Base-by-base conservation (phyloP, 2,113 vertebrate genomes). In the Thalassarche chlororhynchos region DNA sequence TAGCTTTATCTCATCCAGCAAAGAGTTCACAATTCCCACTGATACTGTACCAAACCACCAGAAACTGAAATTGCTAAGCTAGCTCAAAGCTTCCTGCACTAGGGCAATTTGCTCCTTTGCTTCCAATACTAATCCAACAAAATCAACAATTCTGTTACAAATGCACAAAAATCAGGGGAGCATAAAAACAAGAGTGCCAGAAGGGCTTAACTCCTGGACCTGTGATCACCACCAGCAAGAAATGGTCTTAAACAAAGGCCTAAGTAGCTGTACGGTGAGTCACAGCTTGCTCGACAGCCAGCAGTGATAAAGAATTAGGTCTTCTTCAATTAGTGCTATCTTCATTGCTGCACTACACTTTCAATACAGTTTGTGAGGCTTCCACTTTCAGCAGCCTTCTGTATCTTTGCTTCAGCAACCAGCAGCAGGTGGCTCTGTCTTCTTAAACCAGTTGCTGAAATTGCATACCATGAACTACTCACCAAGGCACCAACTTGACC, bases 391-490 rank as follows among this genome's bases (percentile, higher is more conserved):
- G 38, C 44, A 92, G 74, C 65, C 34, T 84, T 64, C 87, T 91
- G 64, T 16, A 76, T 36, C 55, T 74, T 84, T 86, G 86, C 84
- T 51, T 70, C 84, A 70, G 82, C 77, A 87, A 58, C 26, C 74
- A 82, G 70, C 66, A 96, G 70, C 94, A 93, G 93, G 82, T 94
- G 89, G 81, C 28, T 85, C 58, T 83, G 54, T 60, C 81, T 72
- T 87, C 74, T 66, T 62, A 58, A 91, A 93, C 23, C 79, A 84
- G 81, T 80, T 94, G 91, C 93, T 96, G 82, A 80, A 88, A 86
- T 19, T 55, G 60, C 89, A 95, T 84, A 90, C 82, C 93, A 76
- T 21, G 44, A 96, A 82, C 96, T 89, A 54, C 72, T 88, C 76
- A 84, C 68, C 42, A 96, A 91, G 51, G 52, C 80, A 91, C 69